Evolutionary conservation across 2,113 vertebrate genomes (phyloP).

Genomic region (Xiphophorus maculatus): DNA sequence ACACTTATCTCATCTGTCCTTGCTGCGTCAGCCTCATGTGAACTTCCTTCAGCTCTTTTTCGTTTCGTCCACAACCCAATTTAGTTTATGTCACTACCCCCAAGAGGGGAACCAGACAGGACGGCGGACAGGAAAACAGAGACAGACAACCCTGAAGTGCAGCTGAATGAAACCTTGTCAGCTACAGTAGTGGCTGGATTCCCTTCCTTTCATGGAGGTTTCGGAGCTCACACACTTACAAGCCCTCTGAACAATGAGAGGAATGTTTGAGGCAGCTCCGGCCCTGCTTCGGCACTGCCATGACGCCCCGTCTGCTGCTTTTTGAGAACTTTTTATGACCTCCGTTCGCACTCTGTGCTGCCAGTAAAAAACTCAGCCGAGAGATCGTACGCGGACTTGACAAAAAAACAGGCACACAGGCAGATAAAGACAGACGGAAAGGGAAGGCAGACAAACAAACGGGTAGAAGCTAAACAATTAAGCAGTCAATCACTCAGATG

Average conservation of each 20-base stretch:
- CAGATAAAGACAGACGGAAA: slow-evolving; percentile 15
- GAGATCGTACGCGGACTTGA: slow-evolving; percentile 21
- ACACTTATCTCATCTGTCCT: slow-evolving; percentile 32
- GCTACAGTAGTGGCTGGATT: slow-evolving; percentile 72
- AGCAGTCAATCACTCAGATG: slow-evolving; percentile 15
- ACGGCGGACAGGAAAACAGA: slow-evolving; percentile 28
- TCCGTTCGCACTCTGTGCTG: slow-evolving; percentile 34
- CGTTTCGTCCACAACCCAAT: slow-evolving; percentile 11
- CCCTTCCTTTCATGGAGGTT: slow-evolving; percentile 80
- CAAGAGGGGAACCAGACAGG: slow-evolving; percentile 25
- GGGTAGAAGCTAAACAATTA: slow-evolving; percentile 51
- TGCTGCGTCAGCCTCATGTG: slow-evolving; percentile 19
- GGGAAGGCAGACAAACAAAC: slow-evolving; percentile 37
- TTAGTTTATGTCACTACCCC: slow-evolving; percentile 21
- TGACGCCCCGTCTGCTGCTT: slow-evolving; percentile 57
- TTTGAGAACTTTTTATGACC: slow-evolving; percentile 75
- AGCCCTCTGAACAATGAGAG: slow-evolving; percentile 82
- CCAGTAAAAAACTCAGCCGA: slow-evolving; percentile 30
- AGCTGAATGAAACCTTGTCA: slow-evolving; percentile 48
- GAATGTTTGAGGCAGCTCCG: slow-evolving; percentile 76
- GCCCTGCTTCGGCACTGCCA: slow-evolving; percentile 59
- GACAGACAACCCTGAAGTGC: slow-evolving; percentile 21
- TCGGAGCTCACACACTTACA: slow-evolving; percentile 72
- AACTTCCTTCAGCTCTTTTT: slow-evolving; percentile 13
- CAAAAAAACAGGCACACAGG: slow-evolving; percentile 15